Evolutionary conservation across 2,888 invertebrate species (phyloP).

Genomic region (Ischnus inquisitorius): DNA sequence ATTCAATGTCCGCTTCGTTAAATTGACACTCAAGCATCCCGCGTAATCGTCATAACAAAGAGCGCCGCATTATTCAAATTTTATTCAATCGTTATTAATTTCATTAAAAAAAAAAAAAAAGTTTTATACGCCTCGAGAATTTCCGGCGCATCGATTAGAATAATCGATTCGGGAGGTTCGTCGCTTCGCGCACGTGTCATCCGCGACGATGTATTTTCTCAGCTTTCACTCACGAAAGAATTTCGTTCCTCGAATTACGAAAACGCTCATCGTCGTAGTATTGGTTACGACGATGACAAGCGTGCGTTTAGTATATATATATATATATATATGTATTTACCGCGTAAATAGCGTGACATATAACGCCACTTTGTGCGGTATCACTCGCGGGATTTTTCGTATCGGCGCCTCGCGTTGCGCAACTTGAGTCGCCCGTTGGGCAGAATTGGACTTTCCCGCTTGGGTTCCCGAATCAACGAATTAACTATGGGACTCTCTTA

Average conservation of each 20-base stretch:
- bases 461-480: neutral
- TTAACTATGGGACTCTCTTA: neutral
- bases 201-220: conserved; percentile 10
- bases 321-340: neutral
- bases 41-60: neutral
- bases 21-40: neutral
- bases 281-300: neutral
- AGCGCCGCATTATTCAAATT: neutral
- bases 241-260: conserved; percentile 23
- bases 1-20: neutral
- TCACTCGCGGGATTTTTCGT: conserved; percentile 11
- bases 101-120: neutral
- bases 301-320: too few species aligned
- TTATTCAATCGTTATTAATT: neutral
- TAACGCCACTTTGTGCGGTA: neutral
- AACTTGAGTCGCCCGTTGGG: conserved; percentile 5
- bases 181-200: neutral
- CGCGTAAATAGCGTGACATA: neutral
- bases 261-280: conserved; percentile 12
- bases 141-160: conserved; percentile 3
- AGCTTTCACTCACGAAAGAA: conserved; percentile 44
- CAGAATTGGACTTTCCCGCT: conserved; percentile 22
- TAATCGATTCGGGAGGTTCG: neutral
- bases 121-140: neutral
- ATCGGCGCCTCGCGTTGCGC: conserved; percentile 33